phyloP scores from a whole-genome alignment of 1,140 invertebrate genomes.

The Metaphire vulgaris region DNA sequence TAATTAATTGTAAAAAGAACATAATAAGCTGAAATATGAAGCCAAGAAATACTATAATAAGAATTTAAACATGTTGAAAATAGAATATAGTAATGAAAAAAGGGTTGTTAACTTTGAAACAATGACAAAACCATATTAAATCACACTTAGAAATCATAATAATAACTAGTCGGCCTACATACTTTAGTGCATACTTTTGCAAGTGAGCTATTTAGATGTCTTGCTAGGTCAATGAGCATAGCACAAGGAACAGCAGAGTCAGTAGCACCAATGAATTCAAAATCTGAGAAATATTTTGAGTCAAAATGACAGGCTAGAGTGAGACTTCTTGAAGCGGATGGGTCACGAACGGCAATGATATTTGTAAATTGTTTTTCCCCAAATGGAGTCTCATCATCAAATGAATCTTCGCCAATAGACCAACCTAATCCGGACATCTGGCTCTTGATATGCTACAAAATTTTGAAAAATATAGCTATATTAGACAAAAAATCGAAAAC shows the following conservation, averaged over 20 bases:
- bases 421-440: slow-evolving; percentile 16
- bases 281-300: slow-evolving; percentile 70
- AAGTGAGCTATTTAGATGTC: slow-evolving; percentile 19
- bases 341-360: slow-evolving; percentile 23
- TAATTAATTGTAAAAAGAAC: too few relatives aligned
- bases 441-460: background rate
- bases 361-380: slow-evolving; percentile 20
- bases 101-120: too few relatives aligned
- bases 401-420: slow-evolving; percentile 14
- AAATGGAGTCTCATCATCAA: slow-evolving; percentile 13
- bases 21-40: too few relatives aligned
- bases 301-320: slow-evolving; percentile 83
- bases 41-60: too few relatives aligned
- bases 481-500: background rate
- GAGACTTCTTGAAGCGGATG: background rate
- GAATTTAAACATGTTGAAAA: too few relatives aligned
- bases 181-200: background rate
- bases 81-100: too few relatives aligned
- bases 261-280: slow-evolving; percentile 80
- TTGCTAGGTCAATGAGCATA: slow-evolving; percentile 60
- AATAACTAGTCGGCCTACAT: too few relatives aligned
- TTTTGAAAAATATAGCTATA: background rate
- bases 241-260: slow-evolving; percentile 97
- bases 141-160: too few relatives aligned
- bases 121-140: too few relatives aligned